Evolutionary conservation across 1,140 invertebrate species (phyloP), one percentile per base, ranked within the genome.

Genomic region (Planococcus citri): DNA sequence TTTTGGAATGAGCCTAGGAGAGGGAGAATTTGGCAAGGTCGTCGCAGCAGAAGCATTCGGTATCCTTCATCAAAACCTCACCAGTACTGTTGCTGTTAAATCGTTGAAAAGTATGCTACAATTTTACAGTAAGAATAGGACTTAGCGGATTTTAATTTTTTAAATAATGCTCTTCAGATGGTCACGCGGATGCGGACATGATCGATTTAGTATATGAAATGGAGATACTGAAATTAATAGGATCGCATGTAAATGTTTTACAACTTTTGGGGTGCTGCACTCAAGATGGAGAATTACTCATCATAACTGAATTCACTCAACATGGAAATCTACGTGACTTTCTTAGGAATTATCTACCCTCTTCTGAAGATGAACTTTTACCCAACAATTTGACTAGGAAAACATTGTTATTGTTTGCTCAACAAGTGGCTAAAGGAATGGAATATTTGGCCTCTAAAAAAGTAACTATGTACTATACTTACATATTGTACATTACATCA

Each of bases 171-270:
- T 72, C 82, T 81, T 0, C 78, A 93, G 94, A 97, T 78, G 91
- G 92, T 69, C 95, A 98, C 76, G 95, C 92, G 0, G 96, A 98
- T 77, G 85, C 91, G 12, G 96, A 99, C 77, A 90, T 99, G 88
- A 92, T 93, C 81, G 94, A 96, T 75, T 78, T 99, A 37, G 92
- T 98, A 0, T 91, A 92, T 0, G 97, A 99, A 79, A 97, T 99
- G 92, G 95, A 98, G 78, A 92, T 97, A 81, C 98, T 98, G 94
- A 98, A 98, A 78, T 90, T 93, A 83, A 97, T 99, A 70, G 96
- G 96, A n/a, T 90, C 92, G 74, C 94, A 99, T 77, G 89, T 91
- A 22, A 98, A 99, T 77, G 98, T 99, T 69, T 97, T 99, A 75
- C 96, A 95, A 78, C 80, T 99, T 3, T 77, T 99, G 10, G 97